Evolutionary conservation across 2,888 invertebrate species (phyloP), one percentile per base, ranked within the genome.

Genomic region (Odontomyia ornata): DNA sequence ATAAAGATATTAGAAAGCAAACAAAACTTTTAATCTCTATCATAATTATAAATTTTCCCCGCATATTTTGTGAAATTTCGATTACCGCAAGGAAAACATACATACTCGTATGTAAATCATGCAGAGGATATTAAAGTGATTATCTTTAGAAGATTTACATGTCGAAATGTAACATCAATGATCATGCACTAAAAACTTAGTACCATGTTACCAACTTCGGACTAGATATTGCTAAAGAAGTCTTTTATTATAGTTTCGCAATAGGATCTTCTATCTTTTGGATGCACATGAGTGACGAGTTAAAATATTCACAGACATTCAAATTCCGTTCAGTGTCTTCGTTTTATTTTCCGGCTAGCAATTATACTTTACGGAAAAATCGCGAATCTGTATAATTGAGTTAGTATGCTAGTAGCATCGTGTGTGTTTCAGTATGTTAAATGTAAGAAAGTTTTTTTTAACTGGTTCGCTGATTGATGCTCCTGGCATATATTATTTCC

Each of bases 1-100:
- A 7, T 43, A 43, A 43, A 9, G 7, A 13, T 43, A 56, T 1
- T 28, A 27, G 62, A 64, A 64, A 64, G 62, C 62, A 28, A 64
- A 18, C 62, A 64, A n/a, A 28, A 64, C 62, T n/a, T 13, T 64
- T 23, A n/a, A n/a, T n/a, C n/a, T n/a, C n/a, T n/a, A n/a, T n/a
- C n/a, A n/a, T n/a, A n/a, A 64, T 64, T 64, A 64, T 27, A 64
- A 27, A 27, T 64, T 64, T 64, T 64, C 62, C n/a, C 62, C 62
- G 5, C n/a, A n/a, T n/a, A n/a, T n/a, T 64, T 23, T 27, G 25
- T 43, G 7, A 13, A 9, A 9, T 43, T 13, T 9, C 43, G 13
- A 43, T 13, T 13, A 7, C 43, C 7, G 43, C 43, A 43, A 60
- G 27, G 4, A 28, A 64, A 25, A 64, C 27, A 64, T n/a, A n/a